Base-by-base conservation (phyloP, 2,113 vertebrate genomes). In the Eulemur macaco region DNA sequence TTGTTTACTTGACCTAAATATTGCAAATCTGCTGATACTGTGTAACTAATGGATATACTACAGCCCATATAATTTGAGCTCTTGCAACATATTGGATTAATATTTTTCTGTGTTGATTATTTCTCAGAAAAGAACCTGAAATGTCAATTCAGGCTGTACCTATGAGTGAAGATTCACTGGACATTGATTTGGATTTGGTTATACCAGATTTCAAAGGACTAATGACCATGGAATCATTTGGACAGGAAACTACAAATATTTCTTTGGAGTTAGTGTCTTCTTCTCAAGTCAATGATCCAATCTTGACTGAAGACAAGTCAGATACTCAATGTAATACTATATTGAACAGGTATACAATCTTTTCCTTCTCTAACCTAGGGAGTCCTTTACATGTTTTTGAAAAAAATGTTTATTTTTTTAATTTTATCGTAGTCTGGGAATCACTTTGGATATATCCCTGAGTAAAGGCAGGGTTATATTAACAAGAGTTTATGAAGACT, bases 321-420 rank as follows among this genome's bases (percentile, higher is more conserved):
- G 88, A 94, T 74, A 95, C 52, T 86, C 97, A 96, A 11, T 96
- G 1, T 14, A 96, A 98, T 58, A 92, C 86, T 96, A 63, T 97
- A 63, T 93, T 98, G 77, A 97, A 98, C 96, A 98, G 98, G 98
- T 98, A 95, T 63, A 50, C 5, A 86, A 20, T 83, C 3, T 74
- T 11, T 78, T 77, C 18, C 52, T 93, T 93, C 21, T 91, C 11
- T 95, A 87, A 90, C 27, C 10, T 78, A 80, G 2, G 21, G 34
- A 5, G 3, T 77, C 31, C 12, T 73, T 17, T 80, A 84, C 17
- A 56, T 69, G 56, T 73, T 92, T 92, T 93, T 84, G 11, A 74
- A 34, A 29, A 90, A 34, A 34, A 31, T 50, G 39, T 83, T 31
- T 63, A 11, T 56, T 42, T 84, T 42, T 42, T 8, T 17, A 66